These are phyloP conservation scores for Rhysida immarginata DNA, from an alignment of 1,140 invertebrate species.

Conservation along the genomic window DNA sequence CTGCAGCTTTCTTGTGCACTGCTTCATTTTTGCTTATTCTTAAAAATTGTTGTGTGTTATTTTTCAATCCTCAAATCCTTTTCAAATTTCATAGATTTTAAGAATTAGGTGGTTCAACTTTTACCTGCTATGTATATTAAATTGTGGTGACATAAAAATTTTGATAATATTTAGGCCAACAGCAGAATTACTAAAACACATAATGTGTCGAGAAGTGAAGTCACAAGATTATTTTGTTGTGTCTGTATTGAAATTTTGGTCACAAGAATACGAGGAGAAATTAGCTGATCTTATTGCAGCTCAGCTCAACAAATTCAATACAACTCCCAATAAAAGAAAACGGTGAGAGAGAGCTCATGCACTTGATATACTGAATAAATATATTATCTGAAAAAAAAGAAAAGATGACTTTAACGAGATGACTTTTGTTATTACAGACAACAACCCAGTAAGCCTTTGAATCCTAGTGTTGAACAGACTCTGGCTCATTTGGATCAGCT, in stretches of 20 bases:
- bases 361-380: too few species aligned
- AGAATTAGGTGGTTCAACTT: constrained; percentile 6
- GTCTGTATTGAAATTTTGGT: constrained; percentile 80
- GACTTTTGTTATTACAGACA: constrained; percentile 15
- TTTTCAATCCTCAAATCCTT: too few species aligned
- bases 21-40: too few species aligned
- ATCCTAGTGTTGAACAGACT: constrained; percentile 59
- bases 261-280: constrained; percentile 75
- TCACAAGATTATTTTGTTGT: constrained; percentile 63
- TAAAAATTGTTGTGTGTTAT: too few species aligned
- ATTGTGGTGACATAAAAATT: too few species aligned
- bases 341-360: constrained; percentile 39
- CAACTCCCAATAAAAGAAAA: constrained; percentile 81
- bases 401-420: not conserved
- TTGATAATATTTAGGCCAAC: constrained; percentile 44
- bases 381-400: too few species aligned
- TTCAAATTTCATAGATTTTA: not conserved
- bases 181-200: constrained; percentile 62
- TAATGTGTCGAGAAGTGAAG: constrained; percentile 62
- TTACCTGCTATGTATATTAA: too few species aligned
- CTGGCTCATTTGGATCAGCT: constrained; percentile 82
- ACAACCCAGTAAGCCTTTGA: constrained; percentile 21
- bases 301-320: constrained; percentile 38
- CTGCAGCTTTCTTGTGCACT: too few species aligned
- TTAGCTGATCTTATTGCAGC: constrained; percentile 59